These are phyloP conservation scores for Protophormia terraenovae DNA, from an alignment of 2,888 invertebrate species.

Conservation along the genomic window DNA sequence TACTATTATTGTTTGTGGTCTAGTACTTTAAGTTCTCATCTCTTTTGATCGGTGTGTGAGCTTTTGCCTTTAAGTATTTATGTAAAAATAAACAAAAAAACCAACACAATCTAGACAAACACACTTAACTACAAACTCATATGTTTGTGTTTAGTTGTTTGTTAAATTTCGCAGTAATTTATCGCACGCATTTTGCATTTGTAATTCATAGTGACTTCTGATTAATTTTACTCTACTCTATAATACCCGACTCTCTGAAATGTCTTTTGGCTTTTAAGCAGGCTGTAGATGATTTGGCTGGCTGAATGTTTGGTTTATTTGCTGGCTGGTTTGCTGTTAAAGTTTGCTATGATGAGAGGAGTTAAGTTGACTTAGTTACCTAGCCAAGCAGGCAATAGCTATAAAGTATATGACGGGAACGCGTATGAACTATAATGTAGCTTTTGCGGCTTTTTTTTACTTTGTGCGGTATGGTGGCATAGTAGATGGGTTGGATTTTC, in stretches of 20 bases:
- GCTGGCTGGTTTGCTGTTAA: neutral
- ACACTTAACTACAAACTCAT: neutral
- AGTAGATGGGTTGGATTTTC: constrained; percentile 41
- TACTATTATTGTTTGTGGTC: constrained; percentile 50
- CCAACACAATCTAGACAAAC: constrained; percentile 35
- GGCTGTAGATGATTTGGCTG: neutral
- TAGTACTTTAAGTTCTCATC: constrained; percentile 53
- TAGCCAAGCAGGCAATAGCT: constrained; percentile 38
- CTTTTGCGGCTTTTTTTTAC: constrained; percentile 56
- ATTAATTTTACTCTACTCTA: constrained; percentile 74
- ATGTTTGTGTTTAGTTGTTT: constrained; percentile 27
- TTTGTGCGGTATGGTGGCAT: constrained; percentile 4
- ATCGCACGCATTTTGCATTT: constrained; percentile 80
- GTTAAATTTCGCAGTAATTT: constrained; percentile 77
- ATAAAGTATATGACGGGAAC: constrained; percentile 26
- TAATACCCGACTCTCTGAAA: constrained; percentile 8
- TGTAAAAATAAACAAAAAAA: too few species aligned
- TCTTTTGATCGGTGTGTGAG: constrained; percentile 63
- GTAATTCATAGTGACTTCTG: constrained; percentile 76
- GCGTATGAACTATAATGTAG: neutral
- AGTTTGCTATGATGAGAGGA: constrained; percentile 11
- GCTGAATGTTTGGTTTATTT: neutral
- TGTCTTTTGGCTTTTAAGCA: constrained; percentile 44
- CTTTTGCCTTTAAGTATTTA: constrained; percentile 58
- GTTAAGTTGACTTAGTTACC: constrained; percentile 32